Base-by-base conservation (phyloP, 2,113 vertebrate species). In the Lutjanus erythropterus region DNA sequence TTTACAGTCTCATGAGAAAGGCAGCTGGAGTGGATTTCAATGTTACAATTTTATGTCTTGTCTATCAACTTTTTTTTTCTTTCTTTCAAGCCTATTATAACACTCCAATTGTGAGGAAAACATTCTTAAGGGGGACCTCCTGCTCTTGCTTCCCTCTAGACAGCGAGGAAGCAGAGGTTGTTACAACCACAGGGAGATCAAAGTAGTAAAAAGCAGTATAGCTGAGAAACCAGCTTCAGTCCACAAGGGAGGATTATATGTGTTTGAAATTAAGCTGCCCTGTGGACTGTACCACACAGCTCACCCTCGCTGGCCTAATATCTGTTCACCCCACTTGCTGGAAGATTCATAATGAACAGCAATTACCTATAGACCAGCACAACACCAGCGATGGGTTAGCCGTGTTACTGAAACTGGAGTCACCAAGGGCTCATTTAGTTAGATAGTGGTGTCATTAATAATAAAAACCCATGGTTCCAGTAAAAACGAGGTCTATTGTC, bases 261-360 rank as follows among this genome's bases (percentile, higher is more conserved):
- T 61, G 47, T 82, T 76, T 80, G 70, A 91, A 86, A 86, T 78
- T 8, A 84, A 79, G 58, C 75, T 75, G 56, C 56, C 78, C 65
- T 47, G 49, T 71, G 58, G 78, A 86, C 50, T 53, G 64, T 81
- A 78, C 68, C 62, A 59, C 62, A 55, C 29, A 56, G 71, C 69
- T 73, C 58, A 70, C 33, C 50, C 68, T 68, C 49, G 3, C 65
- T 8, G 44, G 66, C 53, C 37, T 58, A 10, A 52, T 71, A 80
- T 77, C 69, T 44, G 21, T 76, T 76, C 83, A 55, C 46, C 10
- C 56, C 19, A 75, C 53, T 69, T 64, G 25, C 55, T 44, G 60
- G 18, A 49, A 27, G 80, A 75, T 76, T 85, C 72, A 80, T 78
- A 58, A 61, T 19, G 15, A 72, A 59, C 59, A 65, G 33, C 33